Percentiles rank a stretch among this genome's conserved stretches.
phyloP scores from a whole-genome alignment of 2,888 invertebrate species.

The Drosophila affinis region DNA sequence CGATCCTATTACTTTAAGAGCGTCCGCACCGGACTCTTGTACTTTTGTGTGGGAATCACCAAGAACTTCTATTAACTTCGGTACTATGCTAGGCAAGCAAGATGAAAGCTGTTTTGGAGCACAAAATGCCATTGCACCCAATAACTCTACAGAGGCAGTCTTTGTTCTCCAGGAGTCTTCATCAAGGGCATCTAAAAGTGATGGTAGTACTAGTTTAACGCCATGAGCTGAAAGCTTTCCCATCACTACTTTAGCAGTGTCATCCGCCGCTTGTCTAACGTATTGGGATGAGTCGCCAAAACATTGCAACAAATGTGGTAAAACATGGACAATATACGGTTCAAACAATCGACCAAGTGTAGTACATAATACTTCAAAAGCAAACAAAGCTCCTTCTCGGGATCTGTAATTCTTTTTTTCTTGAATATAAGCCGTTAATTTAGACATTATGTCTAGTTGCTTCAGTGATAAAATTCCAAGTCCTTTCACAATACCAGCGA shows the following conservation, averaged over 20 bases:
- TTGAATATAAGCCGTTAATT: slow-evolving; percentile 95
- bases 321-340: slow-evolving; percentile 98
- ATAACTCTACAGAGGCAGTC: slow-evolving; percentile 96
- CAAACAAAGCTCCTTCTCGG: slow-evolving; percentile 97
- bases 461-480: slow-evolving; percentile 97
- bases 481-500: slow-evolving; percentile 98
- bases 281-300: slow-evolving; percentile 98
- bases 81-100: slow-evolving; percentile 98
- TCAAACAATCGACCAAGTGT: slow-evolving; percentile 96
- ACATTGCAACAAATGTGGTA: slow-evolving; percentile 96
- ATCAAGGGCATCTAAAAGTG: slow-evolving; percentile 95
- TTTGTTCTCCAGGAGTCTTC: slow-evolving; percentile 99
- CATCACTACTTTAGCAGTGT: slow-evolving; percentile 97
- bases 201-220: slow-evolving; percentile 97
- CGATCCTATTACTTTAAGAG: slow-evolving; percentile 97
- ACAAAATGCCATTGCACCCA: slow-evolving; percentile 99
- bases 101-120: slow-evolving; percentile 99
- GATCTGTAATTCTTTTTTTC: slow-evolving; percentile 98
- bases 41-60: slow-evolving; percentile 99
- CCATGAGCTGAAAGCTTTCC: slow-evolving; percentile 98
- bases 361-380: slow-evolving; percentile 97
- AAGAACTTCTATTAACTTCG: slow-evolving; percentile 97
- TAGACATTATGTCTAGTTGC: slow-evolving; percentile 97
- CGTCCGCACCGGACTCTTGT: slow-evolving; percentile 98
- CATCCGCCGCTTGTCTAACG: slow-evolving; percentile 98